Evolutionary conservation across 2,797 vertebrate species (phyloP).

Genomic region (Yasuhikotakia modesta): DNA sequence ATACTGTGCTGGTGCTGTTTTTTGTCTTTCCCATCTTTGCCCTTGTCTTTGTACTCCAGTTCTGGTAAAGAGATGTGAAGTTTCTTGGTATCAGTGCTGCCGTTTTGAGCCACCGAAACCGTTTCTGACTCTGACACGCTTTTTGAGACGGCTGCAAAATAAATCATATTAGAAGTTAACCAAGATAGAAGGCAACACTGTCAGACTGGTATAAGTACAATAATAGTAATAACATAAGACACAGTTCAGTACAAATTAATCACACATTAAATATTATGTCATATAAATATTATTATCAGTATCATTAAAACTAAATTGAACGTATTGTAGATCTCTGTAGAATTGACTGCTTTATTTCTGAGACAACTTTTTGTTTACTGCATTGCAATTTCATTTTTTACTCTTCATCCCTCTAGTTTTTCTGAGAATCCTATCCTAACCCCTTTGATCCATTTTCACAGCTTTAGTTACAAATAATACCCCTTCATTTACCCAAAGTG

Average conservation of each 20-base stretch:
- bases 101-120: constrained; percentile 88
- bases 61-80: constrained; percentile 86
- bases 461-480: background rate
- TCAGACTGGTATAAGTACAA: constrained; percentile 1
- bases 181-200: background rate
- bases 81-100: constrained; percentile 89
- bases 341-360: no score
- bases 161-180: background rate
- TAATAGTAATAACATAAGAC: no score
- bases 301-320: background rate
- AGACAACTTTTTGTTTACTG: no score
- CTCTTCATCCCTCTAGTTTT: background rate
- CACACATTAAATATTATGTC: no score
- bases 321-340: no score
- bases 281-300: no score
- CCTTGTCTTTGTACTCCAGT: constrained; percentile 95
- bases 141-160: constrained; percentile 81
- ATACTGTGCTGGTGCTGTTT: constrained; percentile 84
- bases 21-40: constrained; percentile 91
- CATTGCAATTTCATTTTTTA: no score
- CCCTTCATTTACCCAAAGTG: no score
- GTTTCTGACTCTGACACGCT: constrained; percentile 89
- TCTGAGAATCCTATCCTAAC: background rate
- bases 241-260: background rate
- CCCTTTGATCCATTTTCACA: background rate